Conservation (phyloP, 2,797 vertebrate species). For the Synanceia verrucosa region DNA sequence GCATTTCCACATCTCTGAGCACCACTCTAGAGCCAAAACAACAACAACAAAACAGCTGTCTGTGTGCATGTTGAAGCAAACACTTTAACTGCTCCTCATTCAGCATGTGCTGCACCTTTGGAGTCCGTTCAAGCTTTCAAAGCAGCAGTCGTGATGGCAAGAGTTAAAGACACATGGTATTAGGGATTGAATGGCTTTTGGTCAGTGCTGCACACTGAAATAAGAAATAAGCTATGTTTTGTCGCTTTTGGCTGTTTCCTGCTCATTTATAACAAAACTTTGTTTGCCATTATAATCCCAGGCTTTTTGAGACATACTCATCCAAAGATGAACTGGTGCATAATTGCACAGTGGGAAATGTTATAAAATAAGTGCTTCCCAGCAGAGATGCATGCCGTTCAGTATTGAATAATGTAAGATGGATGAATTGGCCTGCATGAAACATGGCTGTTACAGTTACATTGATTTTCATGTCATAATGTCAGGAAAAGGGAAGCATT, state of each 20-base stretch:
- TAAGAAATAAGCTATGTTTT: conserved; percentile 37
- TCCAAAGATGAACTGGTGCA: conserved; percentile 45
- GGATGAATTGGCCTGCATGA: background rate
- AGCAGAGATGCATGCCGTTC: background rate
- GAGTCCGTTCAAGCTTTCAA: conserved; percentile 37
- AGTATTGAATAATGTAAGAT: background rate
- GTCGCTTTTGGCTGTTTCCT: conserved; percentile 42
- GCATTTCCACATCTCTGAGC: conserved; percentile 15
- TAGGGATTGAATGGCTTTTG: conserved; percentile 20
- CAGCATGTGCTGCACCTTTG: conserved; percentile 46
- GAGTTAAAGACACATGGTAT: conserved; percentile 43
- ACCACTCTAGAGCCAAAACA: conserved; percentile 20
- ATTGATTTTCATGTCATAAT: background rate
- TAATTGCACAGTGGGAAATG: conserved; percentile 54
- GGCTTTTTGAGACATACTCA: conserved; percentile 45
- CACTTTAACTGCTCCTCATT: conserved; percentile 17
- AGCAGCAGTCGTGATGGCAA: background rate
- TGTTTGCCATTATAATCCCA: conserved; percentile 12
- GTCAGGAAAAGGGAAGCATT: too few relatives aligned
- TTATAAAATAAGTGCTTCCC: conserved; percentile 7
- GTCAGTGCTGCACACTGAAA: conserved; percentile 32
- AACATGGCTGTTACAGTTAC: background rate
- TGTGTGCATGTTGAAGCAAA: conserved; percentile 29
- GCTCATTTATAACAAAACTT: conserved; percentile 40
- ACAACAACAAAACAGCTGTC: conserved; percentile 35